Evolutionary conservation across 2,113 vertebrate species (phyloP).

Genomic region (Nothocercus nigrocapillus): DNA sequence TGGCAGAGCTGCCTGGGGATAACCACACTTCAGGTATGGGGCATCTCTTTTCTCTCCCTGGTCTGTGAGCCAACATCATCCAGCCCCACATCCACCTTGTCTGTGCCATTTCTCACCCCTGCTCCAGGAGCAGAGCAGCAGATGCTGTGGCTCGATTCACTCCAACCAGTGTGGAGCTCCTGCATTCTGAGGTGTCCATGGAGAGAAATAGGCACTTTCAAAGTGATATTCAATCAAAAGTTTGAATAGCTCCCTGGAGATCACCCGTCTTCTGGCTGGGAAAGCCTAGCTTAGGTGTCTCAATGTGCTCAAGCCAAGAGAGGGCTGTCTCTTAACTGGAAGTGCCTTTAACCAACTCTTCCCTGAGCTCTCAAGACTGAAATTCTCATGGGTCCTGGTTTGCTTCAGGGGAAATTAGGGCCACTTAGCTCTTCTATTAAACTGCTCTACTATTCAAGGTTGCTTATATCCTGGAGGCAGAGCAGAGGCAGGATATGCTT

Average conservation of each 20-base stretch:
- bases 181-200: background rate
- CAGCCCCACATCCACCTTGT: background rate
- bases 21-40: conserved; percentile 68
- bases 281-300: background rate
- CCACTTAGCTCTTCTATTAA: accelerated
- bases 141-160: background rate
- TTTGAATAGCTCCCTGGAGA: background rate
- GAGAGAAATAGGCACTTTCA: background rate
- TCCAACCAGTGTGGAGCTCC: background rate
- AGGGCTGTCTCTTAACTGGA: background rate
- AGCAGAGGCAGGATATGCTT: background rate
- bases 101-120: background rate
- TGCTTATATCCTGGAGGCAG: accelerated
- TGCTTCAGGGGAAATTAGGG: background rate
- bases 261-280: background rate
- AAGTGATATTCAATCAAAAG: background rate
- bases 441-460: background rate
- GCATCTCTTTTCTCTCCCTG: accelerated
- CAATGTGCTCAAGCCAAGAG: background rate
- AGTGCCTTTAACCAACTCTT: background rate
- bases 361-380: background rate
- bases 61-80: background rate
- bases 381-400: background rate
- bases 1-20: background rate
- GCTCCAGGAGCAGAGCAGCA: background rate